Base-by-base conservation (phyloP, 2,888 invertebrate species). In the Temnothorax ravouxi region DNA sequence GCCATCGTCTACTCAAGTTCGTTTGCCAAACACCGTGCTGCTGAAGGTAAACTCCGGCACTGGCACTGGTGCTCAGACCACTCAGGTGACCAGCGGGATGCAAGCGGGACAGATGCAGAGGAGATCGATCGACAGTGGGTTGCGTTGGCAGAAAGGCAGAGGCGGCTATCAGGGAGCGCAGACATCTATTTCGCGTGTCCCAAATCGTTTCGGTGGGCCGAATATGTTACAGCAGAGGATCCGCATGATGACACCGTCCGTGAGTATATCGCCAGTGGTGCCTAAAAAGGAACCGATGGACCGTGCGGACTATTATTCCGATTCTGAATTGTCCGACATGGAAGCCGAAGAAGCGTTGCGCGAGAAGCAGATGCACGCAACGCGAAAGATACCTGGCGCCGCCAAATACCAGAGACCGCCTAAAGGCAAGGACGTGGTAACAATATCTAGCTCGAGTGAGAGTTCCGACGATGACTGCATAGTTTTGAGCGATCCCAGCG, bases 401-500 rank as follows among this genome's bases (percentile, higher is more conserved):
- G 38, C 76, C 41, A 94, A 92, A 81, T 83, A 88, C 0, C 93
- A 91, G 34, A 94, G 94, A 79, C 84, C 91, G 5, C 88, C 93
- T 3, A 95, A 95, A 83, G 94, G 94, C 25, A 95, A 95, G 94
- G 96, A 96, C 95, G 96, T 97, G 74, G 97, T 97, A 74, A 98
- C 98, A 88, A 98, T 98, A 93, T 97, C 97, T 0, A 96, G 96
- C 92, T 96, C 96, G 90, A 96, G 96, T 92, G 96, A 96, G 18
- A 96, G 96, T 72, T 97, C 97, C 41, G 98, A 98, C 91, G 97
- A 97, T 94, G 98, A 98, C 93, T 98, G 98, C 93, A 98, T 98
- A 91, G 97, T 98, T 92, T 96, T 98, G 54, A 98, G 98, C 5
- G 98, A 98, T 93, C 97, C 97, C 5, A 97, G 97, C 91, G 97